phyloP scores from a whole-genome alignment of 2,113 vertebrate genomes.

The Rhea pennata region DNA sequence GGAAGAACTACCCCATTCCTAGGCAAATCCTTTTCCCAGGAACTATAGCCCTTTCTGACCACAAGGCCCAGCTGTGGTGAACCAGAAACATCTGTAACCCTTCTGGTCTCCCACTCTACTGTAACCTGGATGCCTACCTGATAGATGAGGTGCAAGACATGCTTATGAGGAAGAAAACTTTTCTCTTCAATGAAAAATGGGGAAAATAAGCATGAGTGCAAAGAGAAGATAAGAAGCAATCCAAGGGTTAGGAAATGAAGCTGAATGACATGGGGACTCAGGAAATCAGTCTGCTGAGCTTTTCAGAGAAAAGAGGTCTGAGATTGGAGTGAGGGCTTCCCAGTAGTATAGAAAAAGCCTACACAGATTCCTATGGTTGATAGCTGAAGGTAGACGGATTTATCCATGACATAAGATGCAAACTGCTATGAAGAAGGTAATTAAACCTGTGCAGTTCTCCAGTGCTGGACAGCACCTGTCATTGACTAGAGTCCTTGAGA shows the following conservation, averaged over 20 bases:
- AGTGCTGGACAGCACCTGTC: neutral
- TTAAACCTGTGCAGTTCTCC: neutral
- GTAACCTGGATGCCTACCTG: neutral
- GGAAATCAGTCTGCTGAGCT: neutral
- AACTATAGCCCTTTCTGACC: neutral
- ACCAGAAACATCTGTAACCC: neutral
- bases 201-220: neutral
- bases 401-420: neutral
- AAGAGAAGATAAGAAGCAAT: neutral
- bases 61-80: neutral
- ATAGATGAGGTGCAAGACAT: neutral
- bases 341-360: neutral
- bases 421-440: neutral
- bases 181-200: neutral
- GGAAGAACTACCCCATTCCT: neutral
- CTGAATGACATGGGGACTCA: neutral
- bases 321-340: neutral
- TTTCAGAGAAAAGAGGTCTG: neutral
- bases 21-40: neutral
- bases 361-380: neutral
- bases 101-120: neutral
- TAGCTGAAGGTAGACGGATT: neutral
- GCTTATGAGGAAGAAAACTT: neutral
- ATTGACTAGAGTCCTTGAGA: neutral
- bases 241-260: neutral